Base-by-base conservation (phyloP, 2,113 vertebrate genomes). In the Motacilla tschutschensis region DNA sequence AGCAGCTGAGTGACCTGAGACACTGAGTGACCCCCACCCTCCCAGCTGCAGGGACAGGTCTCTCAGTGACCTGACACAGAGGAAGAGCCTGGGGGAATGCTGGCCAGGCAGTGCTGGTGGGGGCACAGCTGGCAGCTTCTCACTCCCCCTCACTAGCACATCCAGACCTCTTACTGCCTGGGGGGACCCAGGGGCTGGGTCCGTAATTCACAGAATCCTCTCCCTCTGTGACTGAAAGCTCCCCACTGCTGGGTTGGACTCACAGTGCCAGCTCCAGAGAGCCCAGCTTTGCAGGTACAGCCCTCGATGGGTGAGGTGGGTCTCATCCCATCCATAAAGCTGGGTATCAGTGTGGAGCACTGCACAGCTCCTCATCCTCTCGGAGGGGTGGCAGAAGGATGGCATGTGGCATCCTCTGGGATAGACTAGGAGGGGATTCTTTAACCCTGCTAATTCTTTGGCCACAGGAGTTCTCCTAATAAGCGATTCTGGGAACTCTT, bases 1-100 rank as follows among this genome's bases (percentile, higher is more conserved):
- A n/a, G 19, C 36, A 78, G 47, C 47, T 36, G 59, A 69, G 59
- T 6, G 0, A 29, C 19, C 31, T 31, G 36, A 21, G 17, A 41
- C 7, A 17, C n/a, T 13, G 60, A 65, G 36, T 5, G 36, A 38
- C 14, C 28, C 15, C 28, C 13, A 25, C 14, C 8, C 14, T 78
- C 35, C 44, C 3, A 0, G 5, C 0, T 4, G 28, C 25, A 55
- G 33, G 21, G 28, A 43, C 4, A 5, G 1, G 2, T 14, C 31
- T 46, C 53, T 41, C 1, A 1, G 50, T 72, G 58, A 60, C 40
- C 26, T 8, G 6, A 7, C 8, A 18, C 12, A 26, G 21, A 3
- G 14, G 29, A 22, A 85, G 14, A 19, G 8, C 28, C 13, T 46
- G 36, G 46, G 10, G 26, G 2, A 33, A 33, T 77, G 26, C 41